Evolutionary conservation across 2,888 invertebrate species (phyloP).

Genomic region (Apodemia mormo): DNA sequence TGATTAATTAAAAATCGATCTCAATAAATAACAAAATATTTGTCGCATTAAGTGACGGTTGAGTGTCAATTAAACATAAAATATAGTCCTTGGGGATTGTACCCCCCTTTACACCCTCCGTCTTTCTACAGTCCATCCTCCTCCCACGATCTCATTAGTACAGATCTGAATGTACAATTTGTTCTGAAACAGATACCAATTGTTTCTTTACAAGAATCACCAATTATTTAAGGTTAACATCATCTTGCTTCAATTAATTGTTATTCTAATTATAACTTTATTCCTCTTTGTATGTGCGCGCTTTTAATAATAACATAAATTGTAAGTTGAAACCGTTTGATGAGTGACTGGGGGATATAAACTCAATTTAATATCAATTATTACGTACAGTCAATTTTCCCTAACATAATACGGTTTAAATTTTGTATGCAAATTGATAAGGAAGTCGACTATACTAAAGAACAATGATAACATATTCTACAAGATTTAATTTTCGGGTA

Average conservation of each 20-base stretch:
- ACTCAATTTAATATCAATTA: slow-evolving; percentile 42
- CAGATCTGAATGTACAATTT: slow-evolving; percentile 74
- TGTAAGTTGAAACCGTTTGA: not conserved
- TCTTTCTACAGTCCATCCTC: slow-evolving; percentile 49
- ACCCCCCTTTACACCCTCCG: slow-evolving; percentile 32
- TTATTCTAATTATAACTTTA: slow-evolving; percentile 31
- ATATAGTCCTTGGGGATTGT: slow-evolving; percentile 70
- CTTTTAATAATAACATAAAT: not conserved
- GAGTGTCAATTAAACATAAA: slow-evolving; percentile 79
- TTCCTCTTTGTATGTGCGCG: slow-evolving; percentile 19
- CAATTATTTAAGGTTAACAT: slow-evolving; percentile 59
- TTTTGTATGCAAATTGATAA: too few species aligned
- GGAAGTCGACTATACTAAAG: too few species aligned
- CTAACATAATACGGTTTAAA: too few species aligned
- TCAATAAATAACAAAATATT: slow-evolving; percentile 60
- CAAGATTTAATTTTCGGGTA: too few species aligned
- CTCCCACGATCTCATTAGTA: slow-evolving; percentile 70
- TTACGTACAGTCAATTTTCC: slow-evolving; percentile 33
- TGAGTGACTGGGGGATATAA: not conserved
- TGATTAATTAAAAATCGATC: slow-evolving; percentile 10
- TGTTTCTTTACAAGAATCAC: slow-evolving; percentile 67
- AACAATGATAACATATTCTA: too few species aligned
- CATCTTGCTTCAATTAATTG: slow-evolving; percentile 46
- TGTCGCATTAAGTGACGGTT: slow-evolving; percentile 77
- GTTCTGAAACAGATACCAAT: slow-evolving; percentile 75